Base-by-base conservation (phyloP, 2,113 vertebrate species). In the Bagarius yarrelli region DNA sequence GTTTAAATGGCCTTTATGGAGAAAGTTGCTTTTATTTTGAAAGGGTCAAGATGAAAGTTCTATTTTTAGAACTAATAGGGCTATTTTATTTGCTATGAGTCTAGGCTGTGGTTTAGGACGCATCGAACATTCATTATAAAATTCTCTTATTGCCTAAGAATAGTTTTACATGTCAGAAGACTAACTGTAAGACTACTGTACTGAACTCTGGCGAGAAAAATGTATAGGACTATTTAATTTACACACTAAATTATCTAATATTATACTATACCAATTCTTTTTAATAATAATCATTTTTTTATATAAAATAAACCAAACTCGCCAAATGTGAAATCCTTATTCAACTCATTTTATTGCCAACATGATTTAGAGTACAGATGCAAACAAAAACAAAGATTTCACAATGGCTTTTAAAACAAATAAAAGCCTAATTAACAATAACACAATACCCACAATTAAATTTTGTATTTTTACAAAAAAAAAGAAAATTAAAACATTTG, bases 341-440 rank as follows among this genome's bases (percentile, higher is more conserved):
- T 87, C 85, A 92, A 91, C 89, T 88, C 59, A 86, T 88, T 94
- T 94, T 93, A 94, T 94, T 94, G 91, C 87, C 90, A 90, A 91
- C 89, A 91, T 90, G 91, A 92, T 92, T 92, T 90, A 82, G 88
- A 89, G 77, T 93, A 93, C 92, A 94, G 83, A 88, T 89, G 92
- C 86, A 91, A 90, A 91, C 47, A 81, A 64, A 90, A 80, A 86
- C 40, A 85, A 83, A 73, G 88, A 83, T 88, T 91, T 92, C 91
- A 91, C 90, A 90, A 89, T 88, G 90, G 88, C 92, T 91, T 90
- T 92, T 90, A 88, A 88, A 89, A 86, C 87, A 92, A 91, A 86
- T 88, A 91, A 93, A 93, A 93, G 90, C 91, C 89, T 90, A 88
- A 91, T 92, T 88, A 78, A 90, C 89, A 85, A 90, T 82, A 86